phyloP scores from a whole-genome alignment of 2,113 vertebrate species.

The Carlito syrichta region DNA sequence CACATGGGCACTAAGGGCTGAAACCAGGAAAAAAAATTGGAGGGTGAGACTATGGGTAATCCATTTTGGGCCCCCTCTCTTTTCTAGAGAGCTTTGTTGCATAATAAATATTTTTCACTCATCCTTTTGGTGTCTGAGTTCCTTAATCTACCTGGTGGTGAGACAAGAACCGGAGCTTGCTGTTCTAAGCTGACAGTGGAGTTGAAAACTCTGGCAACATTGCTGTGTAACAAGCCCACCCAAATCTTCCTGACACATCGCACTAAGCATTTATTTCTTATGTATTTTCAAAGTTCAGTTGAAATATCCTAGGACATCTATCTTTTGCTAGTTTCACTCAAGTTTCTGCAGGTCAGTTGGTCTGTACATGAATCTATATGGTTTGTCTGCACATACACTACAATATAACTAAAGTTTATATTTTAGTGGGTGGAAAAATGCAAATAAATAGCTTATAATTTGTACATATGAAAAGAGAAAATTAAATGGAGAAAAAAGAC shows the following conservation, averaged over 20 bases:
- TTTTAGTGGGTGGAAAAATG: neutral
- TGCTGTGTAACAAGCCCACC: neutral
- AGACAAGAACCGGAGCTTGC: too few species aligned
- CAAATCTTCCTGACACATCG: neutral
- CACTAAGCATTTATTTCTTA: neutral
- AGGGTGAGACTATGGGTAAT: too few species aligned
- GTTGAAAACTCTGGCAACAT: too few species aligned
- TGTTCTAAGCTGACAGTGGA: too few species aligned
- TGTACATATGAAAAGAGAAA: neutral
- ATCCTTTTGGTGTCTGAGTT: too few species aligned
- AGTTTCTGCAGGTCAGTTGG: neutral
- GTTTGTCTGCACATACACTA: neutral
- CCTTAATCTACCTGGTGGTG: too few species aligned
- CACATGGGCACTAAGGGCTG: too few species aligned
- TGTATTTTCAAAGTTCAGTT: neutral
- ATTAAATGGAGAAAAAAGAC: neutral
- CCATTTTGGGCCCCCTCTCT: too few species aligned
- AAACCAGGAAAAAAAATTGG: too few species aligned
- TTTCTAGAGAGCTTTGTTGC: too few species aligned
- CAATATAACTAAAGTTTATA: neutral
- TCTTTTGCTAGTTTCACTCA: neutral
- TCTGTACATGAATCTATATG: neutral
- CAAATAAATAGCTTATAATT: neutral
- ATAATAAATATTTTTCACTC: too few species aligned
- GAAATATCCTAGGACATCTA: neutral